Percentiles rank a stretch among this genome's conserved stretches.
phyloP scores from a whole-genome alignment of 1,140 invertebrate genomes.

The Drosophila pseudoobscura region DNA sequence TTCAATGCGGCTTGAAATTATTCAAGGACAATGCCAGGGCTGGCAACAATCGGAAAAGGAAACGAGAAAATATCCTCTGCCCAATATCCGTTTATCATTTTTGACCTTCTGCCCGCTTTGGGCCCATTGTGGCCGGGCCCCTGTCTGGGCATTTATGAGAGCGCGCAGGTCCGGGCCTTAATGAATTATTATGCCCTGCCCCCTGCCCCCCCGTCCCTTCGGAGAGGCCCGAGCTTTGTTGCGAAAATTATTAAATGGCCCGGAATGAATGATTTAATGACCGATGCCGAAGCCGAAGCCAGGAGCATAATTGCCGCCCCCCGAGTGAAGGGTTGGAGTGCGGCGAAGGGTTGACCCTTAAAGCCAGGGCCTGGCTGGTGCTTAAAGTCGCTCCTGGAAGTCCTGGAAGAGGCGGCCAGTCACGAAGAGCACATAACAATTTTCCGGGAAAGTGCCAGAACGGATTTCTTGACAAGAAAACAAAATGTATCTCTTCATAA shows the following conservation, averaged over 20 bases:
- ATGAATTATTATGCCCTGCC: constrained; percentile 71
- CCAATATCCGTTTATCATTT: constrained; percentile 83
- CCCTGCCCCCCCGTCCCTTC: constrained; percentile 14
- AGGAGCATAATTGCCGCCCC: constrained; percentile 64
- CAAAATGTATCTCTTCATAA: constrained; percentile 54
- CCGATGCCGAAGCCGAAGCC: constrained; percentile 7
- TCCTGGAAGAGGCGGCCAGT: constrained; percentile 6
- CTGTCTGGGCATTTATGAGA: constrained; percentile 50
- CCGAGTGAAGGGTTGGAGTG: constrained; percentile 51
- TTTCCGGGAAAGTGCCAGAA: constrained; percentile 67
- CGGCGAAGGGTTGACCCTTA: constrained; percentile 57
- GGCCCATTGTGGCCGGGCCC: constrained; percentile 32
- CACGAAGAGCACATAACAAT: constrained; percentile 71
- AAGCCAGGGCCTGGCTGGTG: constrained; percentile 8
- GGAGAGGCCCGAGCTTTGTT: constrained; percentile 35
- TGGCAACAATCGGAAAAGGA: constrained; percentile 62
- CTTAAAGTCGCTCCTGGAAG: constrained; percentile 10
- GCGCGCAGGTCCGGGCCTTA: constrained; percentile 34
- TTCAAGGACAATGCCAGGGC: constrained; percentile 61
- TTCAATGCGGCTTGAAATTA: constrained; percentile 65
- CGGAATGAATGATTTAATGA: constrained; percentile 83
- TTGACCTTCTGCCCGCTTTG: constrained; percentile 76
- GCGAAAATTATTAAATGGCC: constrained; percentile 80
- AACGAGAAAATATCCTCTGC: constrained; percentile 68
- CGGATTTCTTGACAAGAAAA: constrained; percentile 66